These are phyloP conservation scores for Calameuta filiformis DNA, from an alignment of 2,888 invertebrate species.

Conservation along the genomic window DNA sequence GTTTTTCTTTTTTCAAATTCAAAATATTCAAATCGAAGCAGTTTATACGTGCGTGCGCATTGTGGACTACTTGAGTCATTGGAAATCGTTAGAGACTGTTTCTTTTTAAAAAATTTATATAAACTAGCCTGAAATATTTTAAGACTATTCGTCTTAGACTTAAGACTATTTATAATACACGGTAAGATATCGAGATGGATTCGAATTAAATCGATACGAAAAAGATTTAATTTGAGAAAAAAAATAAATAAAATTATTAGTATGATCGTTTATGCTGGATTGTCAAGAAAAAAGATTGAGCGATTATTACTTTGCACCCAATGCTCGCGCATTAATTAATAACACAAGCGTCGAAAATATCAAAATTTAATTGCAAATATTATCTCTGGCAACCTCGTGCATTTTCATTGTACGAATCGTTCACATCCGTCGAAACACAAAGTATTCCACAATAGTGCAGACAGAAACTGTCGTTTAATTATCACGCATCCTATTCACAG, in stretches of 20 bases:
- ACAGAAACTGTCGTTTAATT: not conserved
- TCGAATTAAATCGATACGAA: not conserved
- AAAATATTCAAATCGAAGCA: not conserved
- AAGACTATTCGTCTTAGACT: too few relatives aligned
- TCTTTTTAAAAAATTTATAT: not conserved
- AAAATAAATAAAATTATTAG: not conserved
- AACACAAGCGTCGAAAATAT: not conserved
- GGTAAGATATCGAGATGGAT: not conserved
- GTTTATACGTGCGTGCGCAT: not conserved
- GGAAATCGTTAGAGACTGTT: not conserved
- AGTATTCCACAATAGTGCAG: not conserved
- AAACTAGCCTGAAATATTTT: not conserved
- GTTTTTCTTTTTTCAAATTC: not conserved
- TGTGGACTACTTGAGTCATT: not conserved
- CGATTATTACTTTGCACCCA: too few relatives aligned
- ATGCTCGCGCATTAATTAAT: too few relatives aligned
- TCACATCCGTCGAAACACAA: not conserved
- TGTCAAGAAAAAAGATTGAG: too few relatives aligned
- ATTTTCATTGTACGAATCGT: not conserved
- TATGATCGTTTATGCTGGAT: too few relatives aligned
- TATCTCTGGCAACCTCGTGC: not conserved
- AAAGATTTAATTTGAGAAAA: not conserved
- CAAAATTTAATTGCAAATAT: too few relatives aligned
- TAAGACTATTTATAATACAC: not conserved
- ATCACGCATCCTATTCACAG: not conserved